A percentile compares a stretch with the other conserved stretches of the same genome.
phyloP scores from a whole-genome alignment of 2,888 invertebrate species.

The Ophion costatus region DNA sequence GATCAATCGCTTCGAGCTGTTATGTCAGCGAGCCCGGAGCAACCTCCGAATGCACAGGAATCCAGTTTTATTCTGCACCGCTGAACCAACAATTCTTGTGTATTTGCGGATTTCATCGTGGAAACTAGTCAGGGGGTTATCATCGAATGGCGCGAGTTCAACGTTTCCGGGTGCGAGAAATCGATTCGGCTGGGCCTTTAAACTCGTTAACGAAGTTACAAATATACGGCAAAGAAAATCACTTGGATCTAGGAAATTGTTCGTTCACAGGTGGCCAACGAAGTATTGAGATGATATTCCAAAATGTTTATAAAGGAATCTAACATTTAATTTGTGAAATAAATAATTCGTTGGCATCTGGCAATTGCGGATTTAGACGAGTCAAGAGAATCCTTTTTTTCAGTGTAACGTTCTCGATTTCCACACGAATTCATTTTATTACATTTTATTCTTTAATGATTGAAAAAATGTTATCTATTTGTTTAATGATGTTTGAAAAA shows the following conservation, averaged over 20 bases:
- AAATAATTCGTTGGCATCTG: too few species aligned
- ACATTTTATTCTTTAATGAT: too few species aligned
- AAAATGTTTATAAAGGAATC: too few species aligned
- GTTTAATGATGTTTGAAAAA: too few species aligned
- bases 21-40: background rate
- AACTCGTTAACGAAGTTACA: background rate
- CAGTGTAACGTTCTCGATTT: background rate
- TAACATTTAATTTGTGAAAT: background rate
- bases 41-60: background rate
- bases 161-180: background rate
- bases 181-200: background rate
- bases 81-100: background rate
- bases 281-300: background rate
- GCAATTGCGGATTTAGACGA: too few species aligned
- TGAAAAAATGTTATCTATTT: too few species aligned
- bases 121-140: background rate
- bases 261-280: background rate
- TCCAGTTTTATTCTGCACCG: background rate
- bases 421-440: too few species aligned
- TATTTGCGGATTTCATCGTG: background rate
- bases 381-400: background rate
- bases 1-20: constrained; percentile 18
- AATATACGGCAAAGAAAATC: background rate
- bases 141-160: background rate
- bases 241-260: background rate